phyloP scores from a whole-genome alignment of 2,797 vertebrate species.

The Pseudochirops cupreus region DNA sequence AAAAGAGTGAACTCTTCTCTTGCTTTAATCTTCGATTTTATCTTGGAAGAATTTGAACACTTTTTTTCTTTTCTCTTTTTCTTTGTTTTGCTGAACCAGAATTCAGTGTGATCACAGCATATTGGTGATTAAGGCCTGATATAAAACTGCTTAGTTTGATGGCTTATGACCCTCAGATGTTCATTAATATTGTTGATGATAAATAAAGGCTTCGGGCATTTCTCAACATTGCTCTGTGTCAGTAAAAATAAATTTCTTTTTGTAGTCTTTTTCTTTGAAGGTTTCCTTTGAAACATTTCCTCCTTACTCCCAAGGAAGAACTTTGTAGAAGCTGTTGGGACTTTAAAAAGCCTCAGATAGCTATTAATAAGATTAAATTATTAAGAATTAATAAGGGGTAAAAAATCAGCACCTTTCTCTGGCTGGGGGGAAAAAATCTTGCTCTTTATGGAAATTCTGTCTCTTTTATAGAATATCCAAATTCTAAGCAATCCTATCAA shows the following conservation, averaged over 20 bases:
- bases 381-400: not conserved
- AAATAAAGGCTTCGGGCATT: constrained; percentile 32
- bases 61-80: constrained; percentile 52
- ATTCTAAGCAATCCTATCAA: constrained; percentile 70
- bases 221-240: constrained; percentile 38
- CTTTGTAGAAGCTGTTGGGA: not conserved
- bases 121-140: constrained; percentile 68
- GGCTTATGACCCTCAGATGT: constrained; percentile 53
- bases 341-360: not conserved
- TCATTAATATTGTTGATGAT: constrained; percentile 70
- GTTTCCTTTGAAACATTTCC: constrained; percentile 53
- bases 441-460: constrained; percentile 53
- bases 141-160: constrained; percentile 63
- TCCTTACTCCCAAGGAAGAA: constrained; percentile 35
- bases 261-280: constrained; percentile 53
- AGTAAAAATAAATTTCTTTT: constrained; percentile 54
- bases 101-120: constrained; percentile 72
- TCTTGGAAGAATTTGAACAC: constrained; percentile 51
- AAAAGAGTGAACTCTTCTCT: constrained; percentile 26
- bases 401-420: constrained; percentile 58
- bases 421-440: constrained; percentile 47
- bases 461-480: constrained; percentile 58
- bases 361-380: not conserved
- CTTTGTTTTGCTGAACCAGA: constrained; percentile 61
- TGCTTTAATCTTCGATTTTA: constrained; percentile 47